These are phyloP conservation scores for Dicyrtomina minuta DNA, from an alignment of 2,888 invertebrate species.

Conservation along the genomic window DNA sequence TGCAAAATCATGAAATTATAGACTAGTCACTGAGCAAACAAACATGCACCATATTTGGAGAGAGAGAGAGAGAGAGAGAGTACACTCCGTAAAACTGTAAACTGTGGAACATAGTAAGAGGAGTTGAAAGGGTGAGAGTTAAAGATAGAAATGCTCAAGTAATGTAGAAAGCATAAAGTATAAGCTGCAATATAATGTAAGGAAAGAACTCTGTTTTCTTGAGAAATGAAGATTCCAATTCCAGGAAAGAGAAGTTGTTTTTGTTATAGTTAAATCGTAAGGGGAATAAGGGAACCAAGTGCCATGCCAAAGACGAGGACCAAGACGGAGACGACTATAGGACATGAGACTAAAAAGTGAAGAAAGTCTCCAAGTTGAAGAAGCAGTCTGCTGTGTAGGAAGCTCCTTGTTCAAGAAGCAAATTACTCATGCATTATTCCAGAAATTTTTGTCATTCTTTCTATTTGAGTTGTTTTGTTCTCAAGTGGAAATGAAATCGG, in stretches of 20 bases:
- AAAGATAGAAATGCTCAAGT: background rate
- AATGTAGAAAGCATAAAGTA: conserved; percentile 2
- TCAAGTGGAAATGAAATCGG: conserved; percentile 37
- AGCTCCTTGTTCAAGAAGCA: conserved; percentile 16
- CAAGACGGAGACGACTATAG: background rate
- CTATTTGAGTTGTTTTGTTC: conserved; percentile 37
- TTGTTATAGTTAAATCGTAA: background rate
- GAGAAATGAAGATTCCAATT: background rate
- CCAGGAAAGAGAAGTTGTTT: background rate
- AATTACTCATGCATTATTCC: conserved; percentile 37
- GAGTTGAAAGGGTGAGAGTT: no score
- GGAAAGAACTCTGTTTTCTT: background rate
- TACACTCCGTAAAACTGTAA: no score
- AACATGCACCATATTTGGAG: no score
- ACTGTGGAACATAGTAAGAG: no score
- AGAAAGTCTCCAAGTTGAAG: no score
- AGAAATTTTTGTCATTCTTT: conserved; percentile 36
- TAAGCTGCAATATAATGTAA: conserved; percentile 9
- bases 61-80: no score
- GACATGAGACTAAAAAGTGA: background rate
- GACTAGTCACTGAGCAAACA: no score
- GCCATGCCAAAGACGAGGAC: background rate
- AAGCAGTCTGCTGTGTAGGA: background rate
- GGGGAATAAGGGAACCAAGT: background rate
- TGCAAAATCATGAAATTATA: conserved; percentile 18